Evolutionary conservation across 2,888 invertebrate species (phyloP), one percentile per base, ranked within the genome.

Genomic region (Pharmacophagus antenor): DNA sequence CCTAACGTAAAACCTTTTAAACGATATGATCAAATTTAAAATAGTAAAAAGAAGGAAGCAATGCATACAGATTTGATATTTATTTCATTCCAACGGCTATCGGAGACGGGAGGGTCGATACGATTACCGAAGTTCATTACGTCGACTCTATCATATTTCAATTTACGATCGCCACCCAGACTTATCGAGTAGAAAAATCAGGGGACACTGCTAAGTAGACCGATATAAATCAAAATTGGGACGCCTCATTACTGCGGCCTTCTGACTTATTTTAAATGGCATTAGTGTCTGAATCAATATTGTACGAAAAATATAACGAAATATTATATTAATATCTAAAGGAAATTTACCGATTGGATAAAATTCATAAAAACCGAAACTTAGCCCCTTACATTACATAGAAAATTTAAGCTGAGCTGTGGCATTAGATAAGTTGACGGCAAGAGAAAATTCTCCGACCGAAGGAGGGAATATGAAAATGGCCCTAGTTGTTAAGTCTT

Each of bases 401-500:
- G 81, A 79, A 81, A 88, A 84, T 88, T 88, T 85, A 88, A 85
- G 82, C 76, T 76, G 76, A 81, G 77, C 74, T 73, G 68, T 71
- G 67, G 79, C 82, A 75, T 88, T 85, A 89, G 88, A 90, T 89
- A 90, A 89, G 86, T 86, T 84, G 80, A 73, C 77, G 77, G 74
- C 76, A 83, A 83, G 86, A n/a, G n/a, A 87, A 88, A 89, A 86
- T 85, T 79, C 85, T 84, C 84, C 85, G 84, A 85, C 70, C 37
- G n/a, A 37, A 37, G 82, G 82, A 82, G 82, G 80, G 88, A 89
- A 89, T 88, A 90, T 87, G 88, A 88, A 88, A 88, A 87, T 80
- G 88, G 84, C 86, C 82, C 88, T 90, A 90, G 90, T 89, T 89
- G 90, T 89, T 89, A 90, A 90, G 89, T 90, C 90, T 88, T 87